Evolutionary conservation across 2,113 vertebrate genomes (phyloP), one percentile per base, ranked within the genome.

Genomic region (Syrrhaptes paradoxus): DNA sequence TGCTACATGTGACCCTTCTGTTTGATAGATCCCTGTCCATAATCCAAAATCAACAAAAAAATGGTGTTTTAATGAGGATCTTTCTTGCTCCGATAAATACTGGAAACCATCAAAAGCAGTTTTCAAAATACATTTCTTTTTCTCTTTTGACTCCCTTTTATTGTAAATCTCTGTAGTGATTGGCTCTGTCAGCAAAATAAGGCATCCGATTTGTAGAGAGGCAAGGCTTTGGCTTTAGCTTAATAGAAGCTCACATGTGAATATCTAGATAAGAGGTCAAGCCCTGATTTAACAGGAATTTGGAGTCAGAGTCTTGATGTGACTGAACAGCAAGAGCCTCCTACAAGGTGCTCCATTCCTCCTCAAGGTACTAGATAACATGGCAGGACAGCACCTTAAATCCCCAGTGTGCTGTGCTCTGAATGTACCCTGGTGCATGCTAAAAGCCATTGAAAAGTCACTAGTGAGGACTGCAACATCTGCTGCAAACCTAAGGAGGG

Each of bases 21-120:
- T 86, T 87, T 82, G 79, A 71, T 91, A 94, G 49, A 76, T 86
- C 48, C 54, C 57, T 92, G 71, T 85, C 77, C 46, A 6, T 89
- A 89, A 87, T 75, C 83, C 86, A 89, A 95, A 90, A 93, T 46
- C 70, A 87, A 79, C 49, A 26, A n/a, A 84, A 78, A 84, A 84
- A 62, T 7, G 7, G 28, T 67, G 34, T 8, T 88, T 71, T 87
- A 85, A 73, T 66, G 72, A 82, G 45, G 38, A 22, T 72, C 52
- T 89, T 73, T 90, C 54, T 87, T 87, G 41, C 29, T 61, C 45
- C 0, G 4, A 51, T 75, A 66, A 92, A 57, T 70, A 32, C 20
- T 78, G 62, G 77, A 83, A 92, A 31, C 49, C 4, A 1, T 78
- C 36, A 83, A 88, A 89, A 66, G 26, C 20, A 4, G 17, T 78